Conservation (phyloP, 2,888 invertebrate genomes). For the Nomada ruficornis region DNA sequence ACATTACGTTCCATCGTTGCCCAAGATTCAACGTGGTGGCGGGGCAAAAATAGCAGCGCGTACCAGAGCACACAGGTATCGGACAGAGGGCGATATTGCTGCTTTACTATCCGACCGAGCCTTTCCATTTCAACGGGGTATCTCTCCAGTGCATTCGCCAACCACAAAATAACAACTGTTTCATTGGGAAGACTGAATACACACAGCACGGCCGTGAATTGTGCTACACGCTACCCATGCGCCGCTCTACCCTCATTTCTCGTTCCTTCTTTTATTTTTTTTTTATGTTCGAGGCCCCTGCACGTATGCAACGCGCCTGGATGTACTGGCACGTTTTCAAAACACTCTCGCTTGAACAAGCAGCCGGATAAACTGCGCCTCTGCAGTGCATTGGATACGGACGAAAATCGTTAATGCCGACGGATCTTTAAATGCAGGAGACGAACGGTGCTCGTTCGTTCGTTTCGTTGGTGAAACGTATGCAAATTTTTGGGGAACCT, state of each 20-base stretch:
- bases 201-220: slow-evolving; percentile 61
- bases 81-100: slow-evolving; percentile 55
- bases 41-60: slow-evolving; percentile 42
- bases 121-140: slow-evolving; percentile 58
- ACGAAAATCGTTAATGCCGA: slow-evolving; percentile 54
- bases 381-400: slow-evolving; percentile 30
- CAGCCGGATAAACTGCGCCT: slow-evolving; percentile 56
- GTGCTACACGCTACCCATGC: slow-evolving; percentile 47
- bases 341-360: slow-evolving; percentile 65
- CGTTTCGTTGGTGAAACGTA: background rate
- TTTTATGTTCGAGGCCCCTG: background rate
- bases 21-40: slow-evolving; percentile 49
- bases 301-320: slow-evolving; percentile 17
- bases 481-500: slow-evolving; percentile 6
- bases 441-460: background rate
- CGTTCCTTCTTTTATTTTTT: background rate
- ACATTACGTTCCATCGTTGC: slow-evolving; percentile 56
- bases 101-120: slow-evolving; percentile 48
- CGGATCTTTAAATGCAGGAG: slow-evolving; percentile 48
- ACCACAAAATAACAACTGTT: slow-evolving; percentile 72
- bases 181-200: slow-evolving; percentile 67
- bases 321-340: slow-evolving; percentile 68
- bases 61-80: slow-evolving; percentile 13
- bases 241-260: background rate
- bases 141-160: slow-evolving; percentile 63